phyloP scores from a whole-genome alignment of 2,113 vertebrate species.

The Halichoeres trimaculatus region DNA sequence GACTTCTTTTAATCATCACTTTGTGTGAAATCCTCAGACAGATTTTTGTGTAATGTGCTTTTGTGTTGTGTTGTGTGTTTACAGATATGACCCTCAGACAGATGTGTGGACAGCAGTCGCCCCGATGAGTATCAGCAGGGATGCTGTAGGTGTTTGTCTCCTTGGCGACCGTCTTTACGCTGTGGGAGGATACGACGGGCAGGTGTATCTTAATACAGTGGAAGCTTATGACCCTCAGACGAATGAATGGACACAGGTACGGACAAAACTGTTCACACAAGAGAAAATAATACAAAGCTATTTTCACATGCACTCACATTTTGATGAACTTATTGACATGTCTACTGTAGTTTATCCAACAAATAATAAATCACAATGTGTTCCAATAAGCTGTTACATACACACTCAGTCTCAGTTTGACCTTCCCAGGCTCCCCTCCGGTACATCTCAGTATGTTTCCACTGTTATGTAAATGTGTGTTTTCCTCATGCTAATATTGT shows the following conservation, averaged over 20 bases:
- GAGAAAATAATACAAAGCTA: not conserved
- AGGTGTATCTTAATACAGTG: conserved; percentile 94
- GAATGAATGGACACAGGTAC: conserved; percentile 98
- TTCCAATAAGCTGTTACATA: conserved; percentile 14
- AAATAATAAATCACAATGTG: conserved; percentile 15
- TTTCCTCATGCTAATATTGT: conserved; percentile 58
- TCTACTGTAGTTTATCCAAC: not conserved
- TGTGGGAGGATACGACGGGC: conserved; percentile 96
- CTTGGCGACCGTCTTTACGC: conserved; percentile 96
- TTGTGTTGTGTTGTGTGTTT: conserved; percentile 20
- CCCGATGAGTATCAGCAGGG: conserved; percentile 97
- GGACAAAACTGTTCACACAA: not conserved
- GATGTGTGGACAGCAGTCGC: conserved; percentile 97
- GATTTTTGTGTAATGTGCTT: not conserved
- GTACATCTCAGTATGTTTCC: conserved; percentile 26
- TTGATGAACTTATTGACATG: no score
- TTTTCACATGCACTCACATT: not conserved
- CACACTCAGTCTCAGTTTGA: conserved; percentile 25
- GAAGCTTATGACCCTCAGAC: conserved; percentile 98
- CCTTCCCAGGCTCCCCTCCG: conserved; percentile 23
- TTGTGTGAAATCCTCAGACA: no score
- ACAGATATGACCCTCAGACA: conserved; percentile 97
- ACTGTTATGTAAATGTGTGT: conserved; percentile 54
- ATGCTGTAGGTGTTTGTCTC: conserved; percentile 97
- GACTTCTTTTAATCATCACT: no score